A percentile compares a stretch with the other conserved stretches of the same genome.
Evolutionary conservation across 2,888 invertebrate species (phyloP).

Genomic region (Cephus runcator): DNA sequence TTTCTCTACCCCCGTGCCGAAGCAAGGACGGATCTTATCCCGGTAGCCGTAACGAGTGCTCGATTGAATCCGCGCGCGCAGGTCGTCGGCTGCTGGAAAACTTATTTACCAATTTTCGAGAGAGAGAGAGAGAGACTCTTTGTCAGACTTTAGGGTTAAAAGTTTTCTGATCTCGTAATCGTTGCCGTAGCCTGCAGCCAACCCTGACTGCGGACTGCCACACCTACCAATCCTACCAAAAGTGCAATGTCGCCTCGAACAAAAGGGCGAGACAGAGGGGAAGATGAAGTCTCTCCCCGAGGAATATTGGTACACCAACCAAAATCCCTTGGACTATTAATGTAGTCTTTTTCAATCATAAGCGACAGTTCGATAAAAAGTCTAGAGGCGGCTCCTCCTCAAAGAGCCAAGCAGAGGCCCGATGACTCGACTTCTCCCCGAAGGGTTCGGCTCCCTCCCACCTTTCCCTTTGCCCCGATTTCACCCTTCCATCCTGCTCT

Average conservation of each 20-base stretch:
- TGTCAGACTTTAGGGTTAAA: neutral
- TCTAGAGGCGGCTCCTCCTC: slow-evolving; percentile 58
- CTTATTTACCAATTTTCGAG: neutral
- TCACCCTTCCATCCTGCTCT: neutral
- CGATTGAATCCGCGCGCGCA: neutral
- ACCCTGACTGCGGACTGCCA: neutral
- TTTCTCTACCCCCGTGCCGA: slow-evolving; percentile 36
- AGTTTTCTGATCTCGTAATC: neutral
- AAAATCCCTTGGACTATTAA: slow-evolving; percentile 47
- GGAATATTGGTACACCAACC: neutral
- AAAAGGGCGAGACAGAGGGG: slow-evolving; percentile 1
- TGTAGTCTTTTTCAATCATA: slow-evolving; percentile 63
- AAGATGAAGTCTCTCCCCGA: neutral
- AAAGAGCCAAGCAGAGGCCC: slow-evolving; percentile 51
- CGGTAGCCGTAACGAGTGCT: neutral
- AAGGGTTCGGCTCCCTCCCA: slow-evolving; percentile 27
- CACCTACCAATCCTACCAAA: slow-evolving; percentile 2
- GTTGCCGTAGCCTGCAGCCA: neutral
- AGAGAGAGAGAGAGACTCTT: neutral
- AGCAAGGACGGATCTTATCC: neutral
- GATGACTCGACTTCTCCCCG: slow-evolving; percentile 61
- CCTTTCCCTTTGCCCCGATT: slow-evolving; percentile 1
- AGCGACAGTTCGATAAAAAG: slow-evolving; percentile 63
- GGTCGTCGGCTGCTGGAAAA: neutral
- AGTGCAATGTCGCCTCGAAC: slow-evolving; percentile 7